phyloP scores from a whole-genome alignment of 2,888 invertebrate species.

The Unio delphinus region DNA sequence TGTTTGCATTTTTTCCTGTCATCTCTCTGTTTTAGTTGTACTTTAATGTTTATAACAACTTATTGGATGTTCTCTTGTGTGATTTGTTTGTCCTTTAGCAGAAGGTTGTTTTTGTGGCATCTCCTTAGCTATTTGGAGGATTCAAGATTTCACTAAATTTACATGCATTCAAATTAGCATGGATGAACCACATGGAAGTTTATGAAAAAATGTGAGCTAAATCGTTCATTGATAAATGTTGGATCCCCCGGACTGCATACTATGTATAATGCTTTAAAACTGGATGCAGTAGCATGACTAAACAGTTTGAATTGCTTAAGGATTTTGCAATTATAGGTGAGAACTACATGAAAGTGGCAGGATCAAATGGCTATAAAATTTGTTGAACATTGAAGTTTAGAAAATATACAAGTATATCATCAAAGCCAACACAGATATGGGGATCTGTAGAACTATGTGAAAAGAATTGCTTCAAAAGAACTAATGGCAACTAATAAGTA shows the following conservation, averaged over 20 bases:
- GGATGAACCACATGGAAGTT: slow-evolving; percentile 26
- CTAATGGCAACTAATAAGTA: slow-evolving; percentile 3
- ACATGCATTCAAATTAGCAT: slow-evolving; percentile 16
- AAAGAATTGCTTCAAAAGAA: slow-evolving; percentile 6
- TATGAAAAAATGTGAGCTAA: slow-evolving; percentile 8
- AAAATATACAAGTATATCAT: slow-evolving; percentile 26
- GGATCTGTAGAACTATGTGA: slow-evolving; percentile 18
- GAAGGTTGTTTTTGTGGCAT: too few species aligned
- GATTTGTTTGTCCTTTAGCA: too few species aligned
- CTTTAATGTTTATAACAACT: too few species aligned
- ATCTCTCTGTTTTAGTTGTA: too few species aligned
- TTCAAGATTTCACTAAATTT: too few species aligned
- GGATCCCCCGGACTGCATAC: slow-evolving; percentile 38
- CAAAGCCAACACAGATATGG: slow-evolving; percentile 16
- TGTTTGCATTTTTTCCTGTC: too few species aligned
- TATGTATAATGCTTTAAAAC: slow-evolving; percentile 31
- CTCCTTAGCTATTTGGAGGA: too few species aligned
- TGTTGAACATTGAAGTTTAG: slow-evolving; percentile 22
- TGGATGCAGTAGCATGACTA: slow-evolving; percentile 33
- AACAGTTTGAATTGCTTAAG: slow-evolving; percentile 51
- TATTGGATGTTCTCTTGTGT: too few species aligned
- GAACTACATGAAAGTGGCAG: slow-evolving; percentile 37
- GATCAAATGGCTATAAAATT: slow-evolving; percentile 43
- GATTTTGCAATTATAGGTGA: slow-evolving; percentile 51
- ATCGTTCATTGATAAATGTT: slow-evolving; percentile 21